phyloP scores from a whole-genome alignment of 2,797 vertebrate genomes.

The Emys orbicularis region DNA sequence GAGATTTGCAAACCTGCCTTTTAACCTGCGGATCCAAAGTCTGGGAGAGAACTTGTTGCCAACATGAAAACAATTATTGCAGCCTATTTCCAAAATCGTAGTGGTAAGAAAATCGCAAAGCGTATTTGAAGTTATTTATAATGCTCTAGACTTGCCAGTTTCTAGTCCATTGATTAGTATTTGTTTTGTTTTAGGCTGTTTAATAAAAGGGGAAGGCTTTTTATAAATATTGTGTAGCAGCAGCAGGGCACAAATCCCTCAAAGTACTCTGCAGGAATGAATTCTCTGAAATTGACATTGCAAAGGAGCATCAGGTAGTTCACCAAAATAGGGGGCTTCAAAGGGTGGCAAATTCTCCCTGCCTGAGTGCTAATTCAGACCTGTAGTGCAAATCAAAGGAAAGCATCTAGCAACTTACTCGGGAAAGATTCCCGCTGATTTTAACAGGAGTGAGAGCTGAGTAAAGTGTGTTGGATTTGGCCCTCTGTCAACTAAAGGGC shows the following conservation, averaged over 20 bases:
- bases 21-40: not conserved
- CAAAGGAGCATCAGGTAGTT: fast-evolving
- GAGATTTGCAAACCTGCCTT: conserved; percentile 39
- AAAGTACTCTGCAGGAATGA: not conserved
- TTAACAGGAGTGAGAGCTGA: fast-evolving
- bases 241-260: fast-evolving
- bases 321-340: not conserved
- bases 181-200: not conserved
- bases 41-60: not conserved
- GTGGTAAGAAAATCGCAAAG: conserved; percentile 46
- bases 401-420: not conserved
- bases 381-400: fast-evolving
- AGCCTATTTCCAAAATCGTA: conserved; percentile 71
- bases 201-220: not conserved
- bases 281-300: not conserved
- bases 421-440: fast-evolving
- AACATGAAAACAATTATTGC: conserved; percentile 78
- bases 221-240: not conserved
- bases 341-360: not conserved
- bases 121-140: fast-evolving
- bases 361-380: not conserved
- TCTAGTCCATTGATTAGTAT: not conserved
- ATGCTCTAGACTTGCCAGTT: fast-evolving
- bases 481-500: fast-evolving
- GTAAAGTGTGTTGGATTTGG: not conserved